Evolutionary conservation across 1,140 invertebrate species (phyloP), one percentile per base, ranked within the genome.

Genomic region (Riptortus pedestris): DNA sequence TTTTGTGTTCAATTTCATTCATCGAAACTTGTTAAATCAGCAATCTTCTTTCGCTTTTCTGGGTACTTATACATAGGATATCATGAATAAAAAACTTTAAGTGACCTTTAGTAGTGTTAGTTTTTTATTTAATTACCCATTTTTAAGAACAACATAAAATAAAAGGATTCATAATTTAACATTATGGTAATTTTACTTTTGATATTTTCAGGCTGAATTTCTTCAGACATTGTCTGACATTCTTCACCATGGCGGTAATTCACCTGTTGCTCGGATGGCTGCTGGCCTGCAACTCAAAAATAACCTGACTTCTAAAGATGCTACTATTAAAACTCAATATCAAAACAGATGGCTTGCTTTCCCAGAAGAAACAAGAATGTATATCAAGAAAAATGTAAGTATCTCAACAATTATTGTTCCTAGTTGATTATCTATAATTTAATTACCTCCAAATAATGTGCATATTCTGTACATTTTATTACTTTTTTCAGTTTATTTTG

Each of bases 221-320:
- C 81, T 98, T 65, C 92, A 91, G 79, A 87, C 91, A 71, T 79
- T 99, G 45, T 96, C 95, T 31, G 91, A 93, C 72, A 87, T 99
- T 26, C 77, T 99, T 69, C 85, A 87, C 67, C 87, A 93, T 80
- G 86, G 86, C 22, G 85, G 85, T 31, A 93, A 96, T 73, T 91
- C 87, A 73, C 84, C 87, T 38, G 93, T 98, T 66, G 93, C 93
- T 47, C 85, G 97, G 63, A 97, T 96, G 88, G 96, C 96, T 69
- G 95, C 96, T 67, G 96, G 96, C 70, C 78, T 99, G 52, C 96
- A 99, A 76, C 80, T 99, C 12, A 99, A 99, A 79, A 99, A 99
- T 80, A 88, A 93, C 69, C 81, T 99, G 24, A 96, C 93, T 59
- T 96, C 96, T 60, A 99, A 99, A 81, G 96, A 99, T 77, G 76